Evolutionary conservation across 2,797 vertebrate species (phyloP), one percentile per base, ranked within the genome.

Genomic region (Schizopygopsis pylzovi): DNA sequence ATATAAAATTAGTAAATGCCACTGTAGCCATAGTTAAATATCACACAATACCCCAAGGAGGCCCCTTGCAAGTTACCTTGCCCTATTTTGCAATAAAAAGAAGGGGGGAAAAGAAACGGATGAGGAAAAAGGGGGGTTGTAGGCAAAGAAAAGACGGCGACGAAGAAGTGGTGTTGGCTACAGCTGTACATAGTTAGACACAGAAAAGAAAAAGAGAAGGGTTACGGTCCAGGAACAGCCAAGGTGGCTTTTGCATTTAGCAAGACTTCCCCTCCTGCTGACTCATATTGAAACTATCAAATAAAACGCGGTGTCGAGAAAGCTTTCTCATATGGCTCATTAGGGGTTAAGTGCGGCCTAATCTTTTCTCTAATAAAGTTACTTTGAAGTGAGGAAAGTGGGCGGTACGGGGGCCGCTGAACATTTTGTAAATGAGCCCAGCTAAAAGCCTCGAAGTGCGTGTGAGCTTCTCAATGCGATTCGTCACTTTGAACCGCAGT

Each of bases 1-100:
- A 96, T 96, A 96, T 95, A 96, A 96, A 96, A 96, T 96, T 96
- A 96, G 95, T 96, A 96, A 96, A 96, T 96, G 95, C 95, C 95
- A 96, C 95, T 95, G 95, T 95, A 95, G 95, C 95, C 94, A 93
- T 96, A 95, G 95, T 96, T 96, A 96, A 96, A 96, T 96, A 96
- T 96, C 95, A 96, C 95, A 94, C 90, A 88, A 93, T 91, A 92
- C 95, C 93, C 94, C 2, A 1, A 89, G 85, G 89, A 88, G 84
- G 85, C 79, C 84, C 87, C 90, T 83, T 89, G 92, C 91, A 93
- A 94, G 94, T 94, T 96, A 94, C 95, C 94, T 94, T 96, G 95
- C 94, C 94, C 94, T 95, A 95, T 96, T 95, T 95, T 92, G 87
- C 82, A 87, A 86, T 83, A 88, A 89, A 85, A 83, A 80, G 81